phyloP scores from a whole-genome alignment of 2,797 vertebrate genomes.

The Cuculus canorus region DNA sequence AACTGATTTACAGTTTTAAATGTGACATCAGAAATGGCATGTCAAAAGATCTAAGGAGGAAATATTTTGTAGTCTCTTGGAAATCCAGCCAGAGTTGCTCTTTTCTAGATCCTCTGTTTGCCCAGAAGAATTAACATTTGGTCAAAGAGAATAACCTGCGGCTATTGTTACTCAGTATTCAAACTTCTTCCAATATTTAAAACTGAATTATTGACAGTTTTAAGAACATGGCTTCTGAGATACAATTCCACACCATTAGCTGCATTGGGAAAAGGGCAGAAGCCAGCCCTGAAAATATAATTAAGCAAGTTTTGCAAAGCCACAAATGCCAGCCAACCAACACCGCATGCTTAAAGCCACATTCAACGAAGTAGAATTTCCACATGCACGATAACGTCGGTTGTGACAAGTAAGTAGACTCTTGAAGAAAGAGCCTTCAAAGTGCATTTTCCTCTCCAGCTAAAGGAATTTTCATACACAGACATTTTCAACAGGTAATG shows the following conservation, averaged over 20 bases:
- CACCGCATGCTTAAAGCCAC: background rate
- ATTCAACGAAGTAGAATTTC: background rate
- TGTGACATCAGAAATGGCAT: background rate
- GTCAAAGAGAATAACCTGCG: background rate
- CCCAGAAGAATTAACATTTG: constrained; percentile 2
- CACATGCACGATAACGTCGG: background rate
- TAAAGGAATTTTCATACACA: background rate
- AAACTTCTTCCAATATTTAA: background rate
- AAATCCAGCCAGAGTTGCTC: background rate
- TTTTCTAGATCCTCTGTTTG: background rate
- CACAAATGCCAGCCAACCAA: background rate
- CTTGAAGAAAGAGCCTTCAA: background rate
- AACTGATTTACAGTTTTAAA: constrained; percentile 34
- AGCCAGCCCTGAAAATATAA: background rate
- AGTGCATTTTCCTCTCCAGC: background rate
- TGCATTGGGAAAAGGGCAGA: background rate
- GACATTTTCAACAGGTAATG: background rate
- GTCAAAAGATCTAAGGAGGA: background rate
- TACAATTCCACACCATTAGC: background rate
- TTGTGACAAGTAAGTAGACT: background rate
- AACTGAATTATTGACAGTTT: background rate
- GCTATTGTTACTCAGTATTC: background rate
- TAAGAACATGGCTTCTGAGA: background rate
- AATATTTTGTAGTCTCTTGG: background rate
- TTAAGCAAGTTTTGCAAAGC: constrained; percentile 9